Base-by-base conservation (phyloP, 1,140 invertebrate genomes). In the Psix sp. region DNA sequence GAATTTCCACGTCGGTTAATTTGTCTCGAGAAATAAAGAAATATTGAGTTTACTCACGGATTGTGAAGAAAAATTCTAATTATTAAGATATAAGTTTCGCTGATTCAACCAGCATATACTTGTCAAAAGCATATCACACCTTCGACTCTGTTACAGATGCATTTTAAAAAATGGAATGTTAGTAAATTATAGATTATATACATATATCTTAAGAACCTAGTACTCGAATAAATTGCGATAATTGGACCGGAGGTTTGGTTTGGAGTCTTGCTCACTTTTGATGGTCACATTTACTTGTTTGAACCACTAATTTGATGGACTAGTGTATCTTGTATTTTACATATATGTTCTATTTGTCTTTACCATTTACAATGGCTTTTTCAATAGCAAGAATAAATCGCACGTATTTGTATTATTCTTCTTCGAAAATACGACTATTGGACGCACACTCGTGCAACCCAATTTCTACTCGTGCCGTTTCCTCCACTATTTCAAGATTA, bases 381-480 rank as follows among this genome's bases (percentile, higher is more conserved):
- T 57, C 42, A 42, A 57, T 67, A 67, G 52, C 63, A 57, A 67
- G 63, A 67, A 67, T 67, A 67, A 67, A 57, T 67, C 51, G 13
- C 43, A 67, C 46, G 17, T 67, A 49, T 56, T 49, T 63, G 46
- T 65, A 51, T 17, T 26, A 52, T 38, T 63, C 29, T 33, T 16
- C 35, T 24, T 56, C 42, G 49, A 66, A 66, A 66, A 66, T 66
- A 66, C 36, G 43, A 56, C 62, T 66, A 52, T 62, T 33, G 40
- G 43, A 38, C 42, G 57, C 31, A 42, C 24, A 16, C 10, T 31
- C 10, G 42, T 42, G 39, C 33, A 46, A 46, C 15, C 51, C 5
- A 46, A 63, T 17, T 15, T n/a, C 2, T n/a, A 33, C 11, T 33
- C 6, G 10, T 62, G 36, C 52, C 43, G 43, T 51, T 63, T 33